A percentile compares a stretch with the other conserved stretches of the same genome.
phyloP scores from a whole-genome alignment of 37 sponge, comb jelly and placozoan species.

The Ephydatia muelleri region DNA sequence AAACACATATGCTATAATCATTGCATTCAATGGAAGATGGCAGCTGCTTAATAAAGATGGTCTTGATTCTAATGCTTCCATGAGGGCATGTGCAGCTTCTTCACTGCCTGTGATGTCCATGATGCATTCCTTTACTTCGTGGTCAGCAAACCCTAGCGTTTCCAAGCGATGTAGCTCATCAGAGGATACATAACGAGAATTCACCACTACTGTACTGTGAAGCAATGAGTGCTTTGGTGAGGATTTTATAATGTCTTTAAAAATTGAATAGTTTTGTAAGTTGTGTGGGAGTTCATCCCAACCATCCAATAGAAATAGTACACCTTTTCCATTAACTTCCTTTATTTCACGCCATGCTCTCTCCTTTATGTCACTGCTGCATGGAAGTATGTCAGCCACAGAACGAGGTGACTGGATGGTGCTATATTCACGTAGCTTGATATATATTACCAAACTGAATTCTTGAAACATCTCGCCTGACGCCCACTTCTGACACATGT shows the following conservation, averaged over 20 bases:
- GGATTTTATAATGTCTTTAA: neutral
- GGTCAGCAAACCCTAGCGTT: too few relatives aligned
- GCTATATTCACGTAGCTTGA: neutral
- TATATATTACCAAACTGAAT: neutral
- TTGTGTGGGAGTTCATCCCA: slow-evolving; percentile 1
- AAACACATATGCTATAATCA: too few relatives aligned
- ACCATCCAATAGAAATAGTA: neutral
- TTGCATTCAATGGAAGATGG: too few relatives aligned
- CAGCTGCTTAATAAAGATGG: neutral
- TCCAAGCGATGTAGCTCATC: neutral
- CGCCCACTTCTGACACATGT: neutral
- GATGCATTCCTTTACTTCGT: neutral
- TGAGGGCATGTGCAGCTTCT: neutral
- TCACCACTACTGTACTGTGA: neutral
- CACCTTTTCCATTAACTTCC: too few relatives aligned
- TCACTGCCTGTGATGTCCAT: neutral
- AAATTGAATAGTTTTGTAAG: neutral
- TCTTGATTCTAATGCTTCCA: neutral
- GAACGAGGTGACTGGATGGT: too few relatives aligned
- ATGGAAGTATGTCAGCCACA: too few relatives aligned
- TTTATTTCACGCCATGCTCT: too few relatives aligned
- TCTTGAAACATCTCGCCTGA: neutral
- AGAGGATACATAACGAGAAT: neutral
- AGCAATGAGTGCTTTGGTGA: neutral
- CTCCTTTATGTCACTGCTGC: too few relatives aligned